Evolutionary conservation across 2,888 invertebrate species (phyloP).

Genomic region (Harpalus rufipes): DNA sequence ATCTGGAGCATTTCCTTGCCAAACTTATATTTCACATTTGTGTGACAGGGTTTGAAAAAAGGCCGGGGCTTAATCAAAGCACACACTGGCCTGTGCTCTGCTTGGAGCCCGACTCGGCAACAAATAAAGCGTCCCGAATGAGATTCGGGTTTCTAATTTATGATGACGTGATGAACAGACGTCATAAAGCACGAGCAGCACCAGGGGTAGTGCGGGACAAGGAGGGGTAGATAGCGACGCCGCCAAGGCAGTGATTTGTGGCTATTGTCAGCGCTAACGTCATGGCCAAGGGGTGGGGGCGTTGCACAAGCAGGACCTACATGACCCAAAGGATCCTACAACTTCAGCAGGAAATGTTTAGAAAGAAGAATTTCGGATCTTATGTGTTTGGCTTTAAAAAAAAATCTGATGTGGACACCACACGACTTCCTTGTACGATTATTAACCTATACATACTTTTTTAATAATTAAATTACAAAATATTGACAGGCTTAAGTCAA

Average conservation of each 20-base stretch:
- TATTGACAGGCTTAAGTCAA: too few relatives aligned
- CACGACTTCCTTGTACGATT: too few relatives aligned
- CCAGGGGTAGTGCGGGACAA: conserved; percentile 55
- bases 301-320: not conserved
- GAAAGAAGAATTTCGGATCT: too few relatives aligned
- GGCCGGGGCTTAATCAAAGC: conserved; percentile 66
- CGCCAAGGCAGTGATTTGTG: conserved; percentile 63
- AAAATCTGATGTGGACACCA: too few relatives aligned
- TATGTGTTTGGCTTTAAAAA: too few relatives aligned
- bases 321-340: too few relatives aligned
- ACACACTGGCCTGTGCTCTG: conserved; percentile 11
- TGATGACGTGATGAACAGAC: conserved; percentile 73
- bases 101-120: conserved; percentile 29
- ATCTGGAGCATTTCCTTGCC: conserved; percentile 66
- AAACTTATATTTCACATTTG: conserved; percentile 68
- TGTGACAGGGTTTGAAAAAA: conserved; percentile 67
- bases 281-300: not conserved
- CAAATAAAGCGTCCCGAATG: conserved; percentile 64
- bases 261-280: conserved; percentile 64
- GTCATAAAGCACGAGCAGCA: conserved; percentile 71
- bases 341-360: too few relatives aligned
- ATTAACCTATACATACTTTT: too few relatives aligned
- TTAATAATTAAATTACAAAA: too few relatives aligned
- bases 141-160: conserved; percentile 71
- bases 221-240: not conserved